phyloP scores from a whole-genome alignment of 2,888 invertebrate genomes.

The Mimumesa dahlbomi region DNA sequence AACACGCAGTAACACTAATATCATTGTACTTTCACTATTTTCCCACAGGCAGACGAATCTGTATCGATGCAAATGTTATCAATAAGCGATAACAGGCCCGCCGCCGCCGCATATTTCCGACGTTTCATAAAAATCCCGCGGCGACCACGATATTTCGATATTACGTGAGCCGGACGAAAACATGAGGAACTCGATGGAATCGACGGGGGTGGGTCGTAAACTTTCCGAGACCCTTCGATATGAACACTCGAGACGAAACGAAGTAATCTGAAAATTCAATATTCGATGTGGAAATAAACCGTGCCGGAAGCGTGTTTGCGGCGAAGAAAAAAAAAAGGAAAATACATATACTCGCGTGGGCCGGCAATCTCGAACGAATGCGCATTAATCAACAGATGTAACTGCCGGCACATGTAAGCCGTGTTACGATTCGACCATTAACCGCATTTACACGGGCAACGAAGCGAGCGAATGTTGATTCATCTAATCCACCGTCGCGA shows the following conservation, averaged over 20 bases:
- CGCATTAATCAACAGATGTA: slow-evolving; percentile 11
- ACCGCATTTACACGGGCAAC: slow-evolving; percentile 68
- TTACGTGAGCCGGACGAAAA: slow-evolving; percentile 5
- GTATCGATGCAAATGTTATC: background rate
- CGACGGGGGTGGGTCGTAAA: slow-evolving; percentile 21
- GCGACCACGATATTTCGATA: slow-evolving; percentile 12
- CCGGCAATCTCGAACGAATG: slow-evolving; percentile 21
- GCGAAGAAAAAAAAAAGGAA: too few species aligned
- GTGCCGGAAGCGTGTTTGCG: background rate
- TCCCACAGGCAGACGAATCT: background rate
- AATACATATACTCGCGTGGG: background rate
- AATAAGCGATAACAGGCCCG: slow-evolving; percentile 1
- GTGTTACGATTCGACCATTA: slow-evolving; percentile 66
- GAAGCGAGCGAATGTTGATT: slow-evolving; percentile 64
- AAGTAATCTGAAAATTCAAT: slow-evolving; percentile 38
- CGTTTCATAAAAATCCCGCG: slow-evolving; percentile 10
- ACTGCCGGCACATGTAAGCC: slow-evolving; percentile 23
- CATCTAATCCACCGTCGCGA: slow-evolving; percentile 44
- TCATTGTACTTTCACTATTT: too few species aligned
- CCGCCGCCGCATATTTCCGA: background rate
- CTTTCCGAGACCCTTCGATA: slow-evolving; percentile 29
- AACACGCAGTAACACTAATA: too few species aligned
- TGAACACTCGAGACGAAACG: slow-evolving; percentile 26
- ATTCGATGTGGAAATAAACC: background rate
- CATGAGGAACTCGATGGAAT: slow-evolving; percentile 8